Percentiles rank a stretch among this genome's conserved stretches.
Conservation (phyloP, 1,140 invertebrate genomes). For the Pseudomyrmex cubaensis region DNA sequence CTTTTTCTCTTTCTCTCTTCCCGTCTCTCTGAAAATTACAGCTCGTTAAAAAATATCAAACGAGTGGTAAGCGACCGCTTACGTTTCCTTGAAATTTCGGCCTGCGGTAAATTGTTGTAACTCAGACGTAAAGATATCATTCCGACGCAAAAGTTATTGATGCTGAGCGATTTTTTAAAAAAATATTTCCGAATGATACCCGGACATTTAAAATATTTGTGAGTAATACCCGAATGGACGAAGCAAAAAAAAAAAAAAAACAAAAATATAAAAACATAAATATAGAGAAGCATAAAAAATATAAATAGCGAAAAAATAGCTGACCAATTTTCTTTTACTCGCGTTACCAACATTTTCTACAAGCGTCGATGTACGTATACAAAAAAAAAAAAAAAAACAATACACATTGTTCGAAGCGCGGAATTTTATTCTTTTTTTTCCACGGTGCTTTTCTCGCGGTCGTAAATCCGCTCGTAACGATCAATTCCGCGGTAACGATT, state of each 20-base stretch:
- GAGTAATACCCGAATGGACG: neutral
- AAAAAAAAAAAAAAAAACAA: too few relatives aligned
- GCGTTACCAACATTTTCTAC: too few relatives aligned
- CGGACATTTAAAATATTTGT: neutral
- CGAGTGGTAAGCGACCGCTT: neutral
- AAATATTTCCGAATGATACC: neutral
- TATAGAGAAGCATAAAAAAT: too few relatives aligned
- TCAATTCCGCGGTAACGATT: constrained; percentile 3
- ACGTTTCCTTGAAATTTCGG: neutral
- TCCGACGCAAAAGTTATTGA: neutral
- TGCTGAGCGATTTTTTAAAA: neutral
- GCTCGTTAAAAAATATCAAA: neutral
- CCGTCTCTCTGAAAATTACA: neutral
- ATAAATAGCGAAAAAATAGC: too few relatives aligned
- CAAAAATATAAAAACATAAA: too few relatives aligned
- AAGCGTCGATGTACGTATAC: too few relatives aligned
- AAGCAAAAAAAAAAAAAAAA: neutral
- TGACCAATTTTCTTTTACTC: too few relatives aligned
- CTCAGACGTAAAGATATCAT: neutral
- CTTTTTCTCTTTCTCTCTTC: too few relatives aligned
- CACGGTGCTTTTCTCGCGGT: neutral
- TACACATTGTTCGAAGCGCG: neutral
- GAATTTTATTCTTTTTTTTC: constrained; percentile 8
- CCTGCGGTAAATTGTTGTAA: neutral
- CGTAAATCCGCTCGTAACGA: neutral